Percentiles rank a stretch among this genome's conserved stretches.
These are phyloP conservation scores for Octodon degus DNA, from an alignment of 2,113 vertebrate genomes.

Conservation along the genomic window DNA sequence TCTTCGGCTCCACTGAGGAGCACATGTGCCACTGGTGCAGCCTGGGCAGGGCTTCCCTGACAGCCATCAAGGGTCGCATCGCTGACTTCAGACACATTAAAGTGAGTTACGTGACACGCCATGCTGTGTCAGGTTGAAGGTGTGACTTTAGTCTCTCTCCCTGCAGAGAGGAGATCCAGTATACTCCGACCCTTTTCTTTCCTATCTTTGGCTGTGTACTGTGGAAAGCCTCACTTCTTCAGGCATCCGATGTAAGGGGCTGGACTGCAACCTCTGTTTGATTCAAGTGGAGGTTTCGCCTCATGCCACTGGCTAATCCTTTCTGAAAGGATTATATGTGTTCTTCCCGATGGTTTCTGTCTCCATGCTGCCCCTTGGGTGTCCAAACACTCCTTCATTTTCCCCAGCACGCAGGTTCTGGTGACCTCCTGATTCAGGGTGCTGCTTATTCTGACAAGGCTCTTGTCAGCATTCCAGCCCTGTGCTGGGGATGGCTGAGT, in stretches of 20 bases:
- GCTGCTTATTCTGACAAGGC: background rate
- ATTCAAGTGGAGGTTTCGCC: background rate
- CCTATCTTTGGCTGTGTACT: background rate
- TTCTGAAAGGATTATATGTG: conserved; percentile 20
- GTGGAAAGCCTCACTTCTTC: background rate
- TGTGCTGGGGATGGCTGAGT: background rate
- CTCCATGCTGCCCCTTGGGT: background rate
- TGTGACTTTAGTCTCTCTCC: background rate
- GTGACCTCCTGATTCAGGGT: background rate
- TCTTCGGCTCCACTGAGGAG: background rate
- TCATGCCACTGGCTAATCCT: background rate
- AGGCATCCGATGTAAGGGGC: background rate
- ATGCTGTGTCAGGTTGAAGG: background rate
- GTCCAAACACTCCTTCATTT: background rate
- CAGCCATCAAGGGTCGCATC: no score
- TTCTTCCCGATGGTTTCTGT: background rate
- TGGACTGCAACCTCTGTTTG: background rate
- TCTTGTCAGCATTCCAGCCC: background rate
- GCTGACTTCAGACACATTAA: background rate
- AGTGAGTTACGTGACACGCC: rapidly evolving
- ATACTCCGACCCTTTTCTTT: background rate
- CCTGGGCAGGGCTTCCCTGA: background rate
- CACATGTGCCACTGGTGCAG: background rate
- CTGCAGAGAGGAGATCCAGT: background rate
- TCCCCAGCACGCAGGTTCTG: background rate